These are phyloP conservation scores for Allophyes oxyacanthae DNA, from an alignment of 2,888 invertebrate species.

Conservation along the genomic window DNA sequence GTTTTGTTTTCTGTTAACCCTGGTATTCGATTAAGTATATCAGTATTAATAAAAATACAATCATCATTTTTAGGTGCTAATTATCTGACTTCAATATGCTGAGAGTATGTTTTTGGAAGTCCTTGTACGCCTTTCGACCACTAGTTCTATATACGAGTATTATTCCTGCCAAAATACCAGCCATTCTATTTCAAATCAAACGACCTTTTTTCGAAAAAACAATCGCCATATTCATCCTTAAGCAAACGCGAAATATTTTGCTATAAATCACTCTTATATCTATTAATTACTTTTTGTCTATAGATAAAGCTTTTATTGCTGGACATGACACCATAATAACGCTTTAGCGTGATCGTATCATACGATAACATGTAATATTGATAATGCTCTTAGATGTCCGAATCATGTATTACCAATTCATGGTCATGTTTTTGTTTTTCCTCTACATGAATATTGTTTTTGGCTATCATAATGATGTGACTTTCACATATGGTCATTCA, in stretches of 20 bases:
- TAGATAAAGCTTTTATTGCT: constrained; percentile 50
- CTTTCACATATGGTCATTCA: no score
- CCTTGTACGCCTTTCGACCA: no score
- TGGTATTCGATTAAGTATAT: no score
- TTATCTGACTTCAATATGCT: no score
- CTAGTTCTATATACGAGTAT: no score
- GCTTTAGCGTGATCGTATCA: constrained; percentile 56
- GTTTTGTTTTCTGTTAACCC: no score
- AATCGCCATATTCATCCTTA: constrained; percentile 13
- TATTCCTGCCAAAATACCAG: neutral
- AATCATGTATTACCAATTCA: constrained; percentile 59
- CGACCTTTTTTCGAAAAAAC: constrained; percentile 6
- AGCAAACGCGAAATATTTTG: constrained; percentile 17
- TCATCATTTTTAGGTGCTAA: no score
- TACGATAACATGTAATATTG: constrained; percentile 64
- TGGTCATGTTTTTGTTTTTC: constrained; percentile 17
- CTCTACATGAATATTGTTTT: constrained; percentile 5
- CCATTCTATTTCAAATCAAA: constrained; percentile 16
- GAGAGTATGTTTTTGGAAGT: no score
- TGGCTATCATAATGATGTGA: no score
- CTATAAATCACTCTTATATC: constrained; percentile 55
- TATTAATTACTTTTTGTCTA: constrained; percentile 51
- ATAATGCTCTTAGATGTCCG: constrained; percentile 51
- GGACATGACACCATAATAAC: constrained; percentile 28
- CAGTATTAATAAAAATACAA: no score